Evolutionary conservation across 1,140 invertebrate genomes (phyloP), one percentile per base, ranked within the genome.

Genomic region (Zaprionus camerounensis): DNA sequence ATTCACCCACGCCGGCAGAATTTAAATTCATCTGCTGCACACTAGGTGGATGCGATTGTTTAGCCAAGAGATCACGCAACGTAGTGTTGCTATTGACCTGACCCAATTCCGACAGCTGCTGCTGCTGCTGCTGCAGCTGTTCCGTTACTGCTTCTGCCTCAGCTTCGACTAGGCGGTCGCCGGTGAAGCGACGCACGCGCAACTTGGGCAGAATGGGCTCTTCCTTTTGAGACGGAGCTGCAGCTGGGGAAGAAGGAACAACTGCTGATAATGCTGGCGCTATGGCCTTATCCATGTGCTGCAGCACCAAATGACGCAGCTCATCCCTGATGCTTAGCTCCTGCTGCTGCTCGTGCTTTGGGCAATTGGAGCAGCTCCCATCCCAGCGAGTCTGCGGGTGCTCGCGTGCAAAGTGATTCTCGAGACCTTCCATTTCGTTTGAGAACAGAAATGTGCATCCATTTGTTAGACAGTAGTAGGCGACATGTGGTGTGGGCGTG

Each of bases 151-250:
- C 44, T 5, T 46, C 58, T 3, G 34, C 17, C 17, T 57, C 38
- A 15, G 20, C 11, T n/a, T 59, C 53, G 44, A 22, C 63, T 17
- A 88, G 24, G 0, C 78, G 74, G 55, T 87, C 84, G n/a, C 84
- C 84, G 0, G 74, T 84, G 11, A 87, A 87, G 22, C 84, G 85
- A 22, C 84, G 84, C 2, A 87, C 85, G 3, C 85, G 68, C 12
- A 87, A 46, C 41, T 74, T 87, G 2, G 79, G 82, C 5, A 17
- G 15, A 15, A 17, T n/a, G 15, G 38, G 38, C 15, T 41, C 41
- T 2, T 6, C 6, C n/a, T 9, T n/a, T 17, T n/a, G n/a, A 17
- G 31, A 9, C 0, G 15, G 12, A 6, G 31, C 15, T 0, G 15
- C 6, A 5, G 15, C 28, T 12, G 17, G 6, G 1, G n/a, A 2